phyloP scores from a whole-genome alignment of 2,888 invertebrate genomes.

The Melipona beecheii region DNA sequence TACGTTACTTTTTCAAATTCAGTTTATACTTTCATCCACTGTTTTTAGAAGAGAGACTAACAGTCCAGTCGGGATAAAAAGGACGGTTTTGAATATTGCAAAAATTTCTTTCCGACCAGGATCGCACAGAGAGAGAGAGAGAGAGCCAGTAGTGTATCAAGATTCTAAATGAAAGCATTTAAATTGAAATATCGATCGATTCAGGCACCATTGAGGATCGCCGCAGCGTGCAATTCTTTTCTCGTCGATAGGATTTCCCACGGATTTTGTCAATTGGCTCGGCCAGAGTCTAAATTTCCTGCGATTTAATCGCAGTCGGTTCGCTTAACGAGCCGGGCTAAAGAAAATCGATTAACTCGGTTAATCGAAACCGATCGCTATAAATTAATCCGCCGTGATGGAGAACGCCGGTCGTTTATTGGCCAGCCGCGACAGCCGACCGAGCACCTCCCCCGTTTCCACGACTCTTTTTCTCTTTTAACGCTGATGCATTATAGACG shows the following conservation, averaged over 20 bases:
- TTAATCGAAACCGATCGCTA: conserved; percentile 42
- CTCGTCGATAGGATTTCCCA: neutral
- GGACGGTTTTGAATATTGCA: too few relatives aligned
- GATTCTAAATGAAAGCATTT: neutral
- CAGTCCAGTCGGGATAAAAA: too few relatives aligned
- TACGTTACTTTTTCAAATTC: too few relatives aligned
- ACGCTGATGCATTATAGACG: conserved; percentile 23
- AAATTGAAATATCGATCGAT: neutral
- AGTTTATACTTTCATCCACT: too few relatives aligned
- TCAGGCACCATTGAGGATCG: neutral
- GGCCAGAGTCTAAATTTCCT: neutral
- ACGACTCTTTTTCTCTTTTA: conserved; percentile 16
- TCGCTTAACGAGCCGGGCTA: conserved; percentile 33
- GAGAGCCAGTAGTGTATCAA: neutral
- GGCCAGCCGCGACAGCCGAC: neutral
- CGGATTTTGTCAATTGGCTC: neutral
- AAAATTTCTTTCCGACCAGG: too few relatives aligned
- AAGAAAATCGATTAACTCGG: conserved; percentile 40
- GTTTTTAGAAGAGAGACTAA: too few relatives aligned
- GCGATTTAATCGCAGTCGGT: conserved; percentile 25
- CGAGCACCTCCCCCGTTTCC: neutral
- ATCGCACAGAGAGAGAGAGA: too few relatives aligned
- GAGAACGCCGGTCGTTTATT: neutral
- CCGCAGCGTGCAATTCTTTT: neutral
- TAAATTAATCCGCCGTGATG: conserved; percentile 36